These are phyloP conservation scores for Pampusana beccarii DNA, from an alignment of 2,113 vertebrate species.

Conservation along the genomic window DNA sequence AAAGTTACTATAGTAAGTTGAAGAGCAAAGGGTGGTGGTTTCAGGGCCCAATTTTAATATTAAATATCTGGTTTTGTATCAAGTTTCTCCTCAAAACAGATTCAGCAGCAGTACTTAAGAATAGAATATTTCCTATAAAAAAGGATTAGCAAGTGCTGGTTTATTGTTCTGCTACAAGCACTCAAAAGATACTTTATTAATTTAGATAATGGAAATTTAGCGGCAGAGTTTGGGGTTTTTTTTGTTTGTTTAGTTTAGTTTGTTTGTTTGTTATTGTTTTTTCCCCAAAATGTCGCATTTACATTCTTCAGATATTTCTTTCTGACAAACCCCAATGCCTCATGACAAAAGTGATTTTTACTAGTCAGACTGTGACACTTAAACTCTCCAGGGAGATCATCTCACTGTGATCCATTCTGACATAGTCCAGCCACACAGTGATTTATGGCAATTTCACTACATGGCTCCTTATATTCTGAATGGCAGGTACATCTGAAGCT, in stretches of 20 bases:
- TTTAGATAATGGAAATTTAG: not conserved
- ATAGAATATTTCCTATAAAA: not conserved
- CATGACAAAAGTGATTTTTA: slow-evolving; percentile 46
- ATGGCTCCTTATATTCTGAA: slow-evolving; percentile 61
- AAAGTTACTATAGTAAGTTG: not conserved
- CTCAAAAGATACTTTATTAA: not conserved
- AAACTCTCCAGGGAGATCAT: slow-evolving; percentile 68
- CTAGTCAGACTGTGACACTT: slow-evolving; percentile 71
- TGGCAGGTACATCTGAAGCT: slow-evolving; percentile 74
- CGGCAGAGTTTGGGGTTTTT: not conserved
- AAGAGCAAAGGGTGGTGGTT: not conserved
- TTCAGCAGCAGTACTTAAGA: not conserved
- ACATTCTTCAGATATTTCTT: not conserved
- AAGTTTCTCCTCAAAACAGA: not conserved
- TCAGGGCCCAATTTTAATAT: not conserved
- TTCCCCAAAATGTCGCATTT: not conserved
- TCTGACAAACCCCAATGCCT: slow-evolving; percentile 2
- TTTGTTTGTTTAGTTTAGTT: too few relatives aligned
- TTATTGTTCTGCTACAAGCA: not conserved
- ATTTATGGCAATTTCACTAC: slow-evolving; percentile 73
- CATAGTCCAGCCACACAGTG: slow-evolving; percentile 72
- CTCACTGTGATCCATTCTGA: slow-evolving; percentile 72
- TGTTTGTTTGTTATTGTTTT: not conserved
- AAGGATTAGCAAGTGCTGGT: not conserved
- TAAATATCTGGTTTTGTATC: not conserved